phyloP scores from a whole-genome alignment of 2,113 vertebrate species.

The Daphoenositta chrysoptera region DNA sequence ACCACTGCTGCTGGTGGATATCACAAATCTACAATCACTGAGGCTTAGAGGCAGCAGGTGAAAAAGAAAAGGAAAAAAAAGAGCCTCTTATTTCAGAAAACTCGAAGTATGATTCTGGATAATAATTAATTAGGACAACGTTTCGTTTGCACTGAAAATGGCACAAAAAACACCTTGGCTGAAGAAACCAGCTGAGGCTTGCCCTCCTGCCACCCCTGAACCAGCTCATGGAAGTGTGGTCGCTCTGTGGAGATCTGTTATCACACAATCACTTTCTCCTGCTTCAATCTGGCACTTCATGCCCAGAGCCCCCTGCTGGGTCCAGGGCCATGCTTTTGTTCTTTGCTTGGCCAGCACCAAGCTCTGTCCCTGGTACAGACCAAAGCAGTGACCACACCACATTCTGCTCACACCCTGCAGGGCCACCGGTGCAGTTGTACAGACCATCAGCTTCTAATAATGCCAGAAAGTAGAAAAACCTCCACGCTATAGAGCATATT shows the following conservation, averaged over 20 bases:
- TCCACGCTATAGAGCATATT: neutral
- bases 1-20: neutral
- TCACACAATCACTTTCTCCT: neutral
- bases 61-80: neutral
- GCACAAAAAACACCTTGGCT: neutral
- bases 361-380: neutral
- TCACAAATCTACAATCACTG: neutral
- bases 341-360: rapidly evolving
- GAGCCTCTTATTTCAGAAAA: neutral
- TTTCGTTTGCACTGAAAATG: neutral
- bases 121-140: neutral
- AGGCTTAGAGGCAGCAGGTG: neutral
- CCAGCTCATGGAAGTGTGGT: neutral
- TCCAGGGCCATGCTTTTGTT: neutral
- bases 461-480: neutral
- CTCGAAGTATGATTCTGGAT: neutral
- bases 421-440: neutral
- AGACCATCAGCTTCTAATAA: neutral
- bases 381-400: rapidly evolving
- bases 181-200: neutral
- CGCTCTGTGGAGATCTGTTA: neutral
- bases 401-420: neutral
- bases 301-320: neutral
- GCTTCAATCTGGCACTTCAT: neutral
- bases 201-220: neutral